Base-by-base conservation (phyloP, 1,140 invertebrate genomes). In the Lasaia peninsularis region DNA sequence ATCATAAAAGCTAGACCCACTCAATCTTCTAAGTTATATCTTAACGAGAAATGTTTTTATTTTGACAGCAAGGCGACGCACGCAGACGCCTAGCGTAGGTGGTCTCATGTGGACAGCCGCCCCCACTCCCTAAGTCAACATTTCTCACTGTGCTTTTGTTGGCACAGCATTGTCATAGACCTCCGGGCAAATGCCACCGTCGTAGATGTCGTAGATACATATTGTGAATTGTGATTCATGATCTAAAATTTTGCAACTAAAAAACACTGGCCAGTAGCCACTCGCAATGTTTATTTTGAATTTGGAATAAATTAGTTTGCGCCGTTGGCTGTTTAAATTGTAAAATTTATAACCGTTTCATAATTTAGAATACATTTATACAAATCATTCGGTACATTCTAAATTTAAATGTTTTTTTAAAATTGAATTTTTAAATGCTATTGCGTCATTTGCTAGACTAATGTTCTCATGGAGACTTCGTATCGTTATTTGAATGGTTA, bases 141-240 rank as follows among this genome's bases (percentile, higher is more conserved):
- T 65, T 63, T 65, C 69, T 71, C 65, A 65, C 71, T 74, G 72
- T 59, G 71, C 72, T 58, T 73, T 77, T 77, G 69, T 76, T 76
- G 69, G 68, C 69, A 55, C 61, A 65, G 58, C 55, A 76, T 76
- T 78, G 71, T 75, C 62, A 62, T 58, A 56, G 67, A 71, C 70
- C 72, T 68, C 65, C 64, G 50, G 54, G 34, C 49, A 24, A 53
- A 18, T 44, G 58, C 66, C 69, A 66, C 67, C 63, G 52, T 50
- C 56, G 58, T 51, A 54, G 58, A 12, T 1, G 51, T 18, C 51
- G 32, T 18, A 40, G 16, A 40, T 16, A 44, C 24, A 28, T 24
- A 24, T 28, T 28, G 24, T 28, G 8, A 28, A 28, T 20, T 44
- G 10, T 44, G 40, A 44, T 44, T 44, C 40, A 44, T 44, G 40